A percentile compares a stretch with the other conserved stretches of the same genome.
phyloP scores from a whole-genome alignment of 2,888 invertebrate species.

The Malthinus seriepunctatus region DNA sequence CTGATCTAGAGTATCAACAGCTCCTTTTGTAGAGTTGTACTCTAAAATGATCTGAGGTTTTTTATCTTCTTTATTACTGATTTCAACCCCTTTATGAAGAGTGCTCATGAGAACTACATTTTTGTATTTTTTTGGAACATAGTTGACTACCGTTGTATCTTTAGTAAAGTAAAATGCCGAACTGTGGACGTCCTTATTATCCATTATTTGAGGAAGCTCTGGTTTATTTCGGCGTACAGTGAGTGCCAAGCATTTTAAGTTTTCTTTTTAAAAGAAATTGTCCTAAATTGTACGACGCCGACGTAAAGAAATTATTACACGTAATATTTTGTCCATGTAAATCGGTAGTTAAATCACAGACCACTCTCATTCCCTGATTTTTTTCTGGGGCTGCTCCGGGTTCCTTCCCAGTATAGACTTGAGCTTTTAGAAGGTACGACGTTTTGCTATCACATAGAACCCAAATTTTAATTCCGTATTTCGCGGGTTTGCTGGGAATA shows the following conservation, averaged over 20 bases:
- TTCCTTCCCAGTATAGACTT: conserved; percentile 12
- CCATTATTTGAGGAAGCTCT: conserved; percentile 5
- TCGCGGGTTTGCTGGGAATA: conserved; percentile 5
- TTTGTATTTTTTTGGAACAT: conserved; percentile 17
- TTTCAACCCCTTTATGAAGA: conserved; percentile 3
- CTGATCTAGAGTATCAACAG: conserved; percentile 14
- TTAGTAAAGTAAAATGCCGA: conserved; percentile 17
- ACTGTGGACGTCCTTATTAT: conserved; percentile 13
- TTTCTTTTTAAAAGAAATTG: conserved; percentile 17
- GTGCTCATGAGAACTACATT: conserved; percentile 12
- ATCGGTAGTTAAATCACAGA: conserved; percentile 10
- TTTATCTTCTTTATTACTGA: conserved; percentile 14
- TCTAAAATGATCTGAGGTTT: conserved; percentile 20
- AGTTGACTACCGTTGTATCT: conserved; percentile 1
- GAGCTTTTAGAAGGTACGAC: conserved; percentile 1
- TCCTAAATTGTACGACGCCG: conserved; percentile 12
- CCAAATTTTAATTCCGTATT: conserved; percentile 15
- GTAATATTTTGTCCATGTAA: conserved; percentile 13
- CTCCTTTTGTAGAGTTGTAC: conserved; percentile 6
- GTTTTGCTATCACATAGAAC: conserved; percentile 10
- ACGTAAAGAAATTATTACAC: conserved; percentile 19
- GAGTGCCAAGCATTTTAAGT: conserved; percentile 20
- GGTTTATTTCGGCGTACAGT: conserved; percentile 18
- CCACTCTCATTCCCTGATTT: conserved; percentile 17
- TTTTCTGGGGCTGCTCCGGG: conserved; percentile 11